Percentiles rank a stretch among this genome's conserved stretches.
Evolutionary conservation across 2,113 vertebrate genomes (phyloP).

Genomic region (Semnornis frantzii): DNA sequence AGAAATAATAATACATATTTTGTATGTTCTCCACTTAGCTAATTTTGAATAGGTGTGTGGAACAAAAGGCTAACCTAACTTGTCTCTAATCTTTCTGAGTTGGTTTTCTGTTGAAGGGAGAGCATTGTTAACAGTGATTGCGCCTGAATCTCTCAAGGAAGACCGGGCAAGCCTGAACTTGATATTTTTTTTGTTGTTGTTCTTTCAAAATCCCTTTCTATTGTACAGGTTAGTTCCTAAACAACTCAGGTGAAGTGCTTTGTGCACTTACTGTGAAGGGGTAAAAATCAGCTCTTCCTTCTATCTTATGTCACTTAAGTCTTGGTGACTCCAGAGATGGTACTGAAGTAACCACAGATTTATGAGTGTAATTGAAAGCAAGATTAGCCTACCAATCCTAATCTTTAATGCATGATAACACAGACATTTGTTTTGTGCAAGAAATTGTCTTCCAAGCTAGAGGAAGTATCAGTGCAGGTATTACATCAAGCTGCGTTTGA

Average conservation of each 20-base stretch:
- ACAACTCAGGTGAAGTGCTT: not conserved
- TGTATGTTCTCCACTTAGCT: slow-evolving; percentile 1
- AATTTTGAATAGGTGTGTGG: slow-evolving; percentile 16
- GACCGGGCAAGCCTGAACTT: slow-evolving; percentile 6
- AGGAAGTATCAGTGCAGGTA: not conserved
- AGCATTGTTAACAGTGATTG: slow-evolving; percentile 6
- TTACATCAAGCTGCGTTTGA: not conserved
- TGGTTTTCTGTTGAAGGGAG: not conserved
- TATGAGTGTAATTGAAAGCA: not conserved
- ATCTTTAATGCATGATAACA: not conserved
- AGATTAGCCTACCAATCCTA: not conserved
- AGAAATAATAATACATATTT: not conserved
- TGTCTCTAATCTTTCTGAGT: not conserved
- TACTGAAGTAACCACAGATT: not conserved
- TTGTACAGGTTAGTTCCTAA: not conserved
- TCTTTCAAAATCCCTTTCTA: not conserved
- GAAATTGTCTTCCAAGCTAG: not conserved
- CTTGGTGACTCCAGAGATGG: not conserved
- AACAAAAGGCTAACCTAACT: slow-evolving; percentile 39
- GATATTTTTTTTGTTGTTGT: not conserved
- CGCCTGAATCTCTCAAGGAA: not conserved
- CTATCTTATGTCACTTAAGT: not conserved
- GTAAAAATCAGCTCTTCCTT: not conserved
- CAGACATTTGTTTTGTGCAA: not conserved
- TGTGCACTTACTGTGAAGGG: not conserved